Base-by-base conservation (phyloP, 2,797 vertebrate species). In the Coranthus polyacanthus region DNA sequence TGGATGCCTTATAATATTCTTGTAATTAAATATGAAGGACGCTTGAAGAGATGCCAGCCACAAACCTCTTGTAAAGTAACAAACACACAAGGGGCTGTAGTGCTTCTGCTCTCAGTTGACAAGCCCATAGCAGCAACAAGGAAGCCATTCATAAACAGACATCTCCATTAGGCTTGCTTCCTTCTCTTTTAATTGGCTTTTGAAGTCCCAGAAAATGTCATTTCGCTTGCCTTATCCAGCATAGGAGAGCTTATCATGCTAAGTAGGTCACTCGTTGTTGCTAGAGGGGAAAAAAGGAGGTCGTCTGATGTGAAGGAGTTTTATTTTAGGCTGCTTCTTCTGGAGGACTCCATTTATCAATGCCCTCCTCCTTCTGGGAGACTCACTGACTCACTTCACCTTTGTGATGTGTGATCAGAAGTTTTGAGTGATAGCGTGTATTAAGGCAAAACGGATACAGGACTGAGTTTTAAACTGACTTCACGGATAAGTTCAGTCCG, bases 191-290 rank as follows among this genome's bases (percentile, higher is more conserved):
- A 87, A 88, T 83, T 85, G 63, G 74, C 79, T 83, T 88, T 80
- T 85, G 66, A 89, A 84, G 82, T 82, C 68, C 77, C 80, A 88
- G 83, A 88, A 86, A 88, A 90, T 85, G 80, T 79, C 53, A 81
- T 85, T 88, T 87, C 62, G 73, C 76, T 81, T 67, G 53, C 79
- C 82, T 84, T 79, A 81, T 85, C 68, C 81, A 88, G 59, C 69
- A 74, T 81, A 73, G 66, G 70, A 72, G 59, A 79, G 81, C 78
- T 88, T 83, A 80, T 88, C 52, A 52, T 70, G 38, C 59, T 82
- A 94, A 94, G 91, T 93, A 92, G 93, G 93, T 90, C 91, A 89
- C 51, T 84, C 70, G 75, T 89, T 80, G 78, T 82, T 79, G 55
- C 77, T 72, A 62, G 61, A 84, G 82, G 78, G 51, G n/a, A 60